Evolutionary conservation across 2,113 vertebrate genomes (phyloP), one percentile per base, ranked within the genome.

Genomic region (Pelmatolapia mariae): DNA sequence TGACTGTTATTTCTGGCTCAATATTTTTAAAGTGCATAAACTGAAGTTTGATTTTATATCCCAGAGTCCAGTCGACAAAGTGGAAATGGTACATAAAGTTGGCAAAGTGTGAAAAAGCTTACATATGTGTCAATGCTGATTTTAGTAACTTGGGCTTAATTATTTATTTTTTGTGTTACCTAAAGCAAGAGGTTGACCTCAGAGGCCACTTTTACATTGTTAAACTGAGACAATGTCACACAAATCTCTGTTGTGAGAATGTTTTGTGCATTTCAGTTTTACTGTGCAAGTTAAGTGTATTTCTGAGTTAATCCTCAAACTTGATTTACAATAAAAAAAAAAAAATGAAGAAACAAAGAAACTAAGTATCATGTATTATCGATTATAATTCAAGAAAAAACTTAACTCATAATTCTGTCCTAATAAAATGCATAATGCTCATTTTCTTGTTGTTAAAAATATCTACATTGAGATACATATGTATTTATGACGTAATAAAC

Each of bases 101-200:
- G 26, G 7, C 80, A 87, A 71, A 78, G 47, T 87, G 86, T 83
- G 45, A 50, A 89, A 87, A 66, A 66, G 73, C 61, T 66, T 68
- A 63, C 2, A 86, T 78, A 53, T 47, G 18, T 57, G 71, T 80
- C 68, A 83, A 33, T 76, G 73, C 76, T 83, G 80, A 76, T 83
- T 89, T 61, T 45, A 31, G 18, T 52, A 26, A 83, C 59, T 7
- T 86, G 61, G 85, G 82, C 57, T 76, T 61, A 63, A n/a, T 63
- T 63, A 53, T 85, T 83, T 82, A 53, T 54, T 47, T 68, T 81
- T 81, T 81, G 73, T 84, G 57, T 29, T 81, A 73, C 80, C 83
- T 80, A 11, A 19, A 87, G 83, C 56, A 29, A 84, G 83, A 26
- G 18, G 22, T 50, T 91, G 81, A 47, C 76, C 83, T 79, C 78